Evolutionary conservation across 2,888 invertebrate species (phyloP).

Genomic region (Apamea anceps): DNA sequence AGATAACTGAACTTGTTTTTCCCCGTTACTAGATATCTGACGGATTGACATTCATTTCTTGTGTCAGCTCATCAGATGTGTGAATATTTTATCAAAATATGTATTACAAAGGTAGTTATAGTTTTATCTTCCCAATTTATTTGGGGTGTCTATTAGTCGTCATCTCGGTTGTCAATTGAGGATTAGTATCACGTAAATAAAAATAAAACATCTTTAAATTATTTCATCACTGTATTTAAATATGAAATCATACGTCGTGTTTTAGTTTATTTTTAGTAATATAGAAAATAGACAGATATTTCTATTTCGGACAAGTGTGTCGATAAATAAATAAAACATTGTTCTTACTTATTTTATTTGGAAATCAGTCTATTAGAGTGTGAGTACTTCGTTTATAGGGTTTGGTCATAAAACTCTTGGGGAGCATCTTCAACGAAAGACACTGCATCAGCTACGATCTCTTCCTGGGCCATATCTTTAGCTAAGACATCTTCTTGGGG

Average conservation of each 20-base stretch:
- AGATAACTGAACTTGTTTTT: constrained; percentile 14
- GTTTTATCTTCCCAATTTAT: neutral
- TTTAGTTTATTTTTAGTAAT: neutral
- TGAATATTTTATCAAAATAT: neutral
- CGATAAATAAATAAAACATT: neutral
- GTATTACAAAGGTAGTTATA: neutral
- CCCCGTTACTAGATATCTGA: neutral
- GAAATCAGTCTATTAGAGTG: constrained; percentile 9
- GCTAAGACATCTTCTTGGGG: constrained; percentile 24
- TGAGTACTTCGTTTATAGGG: neutral
- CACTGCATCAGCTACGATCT: constrained; percentile 19
- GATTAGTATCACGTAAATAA: neutral
- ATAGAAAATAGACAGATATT: neutral
- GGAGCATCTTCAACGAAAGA: constrained; percentile 23
- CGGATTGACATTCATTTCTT: neutral
- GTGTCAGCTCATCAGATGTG: neutral
- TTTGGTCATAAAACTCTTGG: neutral
- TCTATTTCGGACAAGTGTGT: neutral
- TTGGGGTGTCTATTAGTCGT: neutral
- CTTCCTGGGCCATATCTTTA: constrained; percentile 20
- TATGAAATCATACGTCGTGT: neutral
- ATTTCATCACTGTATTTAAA: constrained; percentile 17
- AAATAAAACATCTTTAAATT: constrained; percentile 16
- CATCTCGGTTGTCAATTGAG: neutral
- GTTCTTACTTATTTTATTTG: constrained; percentile 22